These are phyloP conservation scores for Spatulosminthurus flaviceps DNA, from an alignment of 2,888 invertebrate genomes.

Conservation along the genomic window DNA sequence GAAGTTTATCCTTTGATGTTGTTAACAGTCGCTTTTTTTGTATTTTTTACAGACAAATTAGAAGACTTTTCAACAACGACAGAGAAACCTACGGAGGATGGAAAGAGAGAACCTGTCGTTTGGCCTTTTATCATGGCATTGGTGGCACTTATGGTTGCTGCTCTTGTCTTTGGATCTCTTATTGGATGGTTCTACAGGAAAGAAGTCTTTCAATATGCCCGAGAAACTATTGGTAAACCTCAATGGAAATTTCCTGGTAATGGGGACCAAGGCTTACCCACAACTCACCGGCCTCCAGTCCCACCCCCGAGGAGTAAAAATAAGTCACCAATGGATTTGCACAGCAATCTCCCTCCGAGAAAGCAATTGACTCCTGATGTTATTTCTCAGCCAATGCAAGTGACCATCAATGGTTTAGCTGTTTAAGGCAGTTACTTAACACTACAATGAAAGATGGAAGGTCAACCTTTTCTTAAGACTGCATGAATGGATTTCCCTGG, in stretches of 20 bases:
- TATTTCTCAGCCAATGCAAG: constrained; percentile 64
- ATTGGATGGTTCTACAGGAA: constrained; percentile 64
- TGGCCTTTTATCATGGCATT: constrained; percentile 64
- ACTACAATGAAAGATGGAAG: neutral
- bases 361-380: constrained; percentile 62
- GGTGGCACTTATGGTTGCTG: constrained; percentile 64
- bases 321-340: constrained; percentile 18
- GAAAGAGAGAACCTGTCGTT: constrained; percentile 44
- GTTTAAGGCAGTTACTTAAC: constrained; percentile 52
- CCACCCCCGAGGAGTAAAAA: constrained; percentile 63
- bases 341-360: constrained; percentile 51
- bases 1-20: too few species aligned
- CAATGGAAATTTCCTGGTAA: constrained; percentile 42
- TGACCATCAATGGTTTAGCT: constrained; percentile 65
- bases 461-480: neutral
- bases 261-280: neutral
- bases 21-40: constrained; percentile 19
- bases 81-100: constrained; percentile 34
- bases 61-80: constrained; percentile 54
- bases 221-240: constrained; percentile 54
- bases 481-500: neutral
- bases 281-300: constrained; percentile 54
- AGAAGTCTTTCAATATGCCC: constrained; percentile 59
- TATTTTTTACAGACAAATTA: constrained; percentile 60
- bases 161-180: constrained; percentile 62